Evolutionary conservation across 2,113 vertebrate genomes (phyloP).

Genomic region (Datnioides undecimradiatus): DNA sequence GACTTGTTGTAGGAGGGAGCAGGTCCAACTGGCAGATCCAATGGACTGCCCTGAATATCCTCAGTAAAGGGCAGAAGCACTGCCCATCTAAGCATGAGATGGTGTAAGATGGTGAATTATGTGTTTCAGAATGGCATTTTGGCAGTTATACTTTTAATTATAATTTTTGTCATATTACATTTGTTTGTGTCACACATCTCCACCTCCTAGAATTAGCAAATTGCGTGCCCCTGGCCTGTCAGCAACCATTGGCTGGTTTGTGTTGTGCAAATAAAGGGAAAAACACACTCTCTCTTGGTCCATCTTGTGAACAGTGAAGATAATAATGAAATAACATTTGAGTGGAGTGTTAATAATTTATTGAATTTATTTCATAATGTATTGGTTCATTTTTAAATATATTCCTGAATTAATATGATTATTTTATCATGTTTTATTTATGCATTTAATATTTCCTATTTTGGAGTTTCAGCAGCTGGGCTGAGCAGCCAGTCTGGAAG

Average conservation of each 20-base stretch:
- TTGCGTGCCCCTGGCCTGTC: background rate
- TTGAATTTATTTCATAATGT: constrained; percentile 22
- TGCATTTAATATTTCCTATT: constrained; percentile 43
- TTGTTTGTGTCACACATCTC: background rate
- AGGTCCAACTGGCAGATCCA: background rate
- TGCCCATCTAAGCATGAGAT: background rate
- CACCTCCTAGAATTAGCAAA: background rate
- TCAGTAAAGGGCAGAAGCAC: background rate
- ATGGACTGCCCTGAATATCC: background rate
- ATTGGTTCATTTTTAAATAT: constrained; percentile 30
- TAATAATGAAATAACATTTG: constrained; percentile 40
- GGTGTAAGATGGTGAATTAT: background rate
- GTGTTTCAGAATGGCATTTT: background rate
- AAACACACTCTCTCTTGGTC: background rate
- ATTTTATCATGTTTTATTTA: constrained; percentile 46
- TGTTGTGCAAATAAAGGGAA: background rate
- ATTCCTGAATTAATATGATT: constrained; percentile 35
- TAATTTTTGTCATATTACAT: background rate
- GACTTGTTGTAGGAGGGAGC: background rate
- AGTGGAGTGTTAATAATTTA: constrained; percentile 32
- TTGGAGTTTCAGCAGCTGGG: constrained; percentile 1
- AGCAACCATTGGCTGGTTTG: background rate
- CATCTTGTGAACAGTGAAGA: background rate
- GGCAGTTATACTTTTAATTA: background rate
- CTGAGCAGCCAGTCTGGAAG: background rate